Evolutionary conservation across 2,888 invertebrate species (phyloP), one percentile per base, ranked within the genome.

Genomic region (Carterocephalus palaemon): DNA sequence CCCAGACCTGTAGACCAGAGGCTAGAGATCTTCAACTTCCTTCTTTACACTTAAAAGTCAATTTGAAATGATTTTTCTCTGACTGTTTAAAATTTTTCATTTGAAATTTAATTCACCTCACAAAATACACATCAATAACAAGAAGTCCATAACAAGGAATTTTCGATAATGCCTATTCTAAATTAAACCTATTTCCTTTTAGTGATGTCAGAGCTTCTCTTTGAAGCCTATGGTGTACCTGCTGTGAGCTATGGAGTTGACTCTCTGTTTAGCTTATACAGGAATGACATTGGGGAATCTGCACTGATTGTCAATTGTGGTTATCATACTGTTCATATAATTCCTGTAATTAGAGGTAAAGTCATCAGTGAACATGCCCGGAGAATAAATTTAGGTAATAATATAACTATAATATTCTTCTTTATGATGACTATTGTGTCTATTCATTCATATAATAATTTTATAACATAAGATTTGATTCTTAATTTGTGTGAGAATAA

Each of bases 201-300:
- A 96, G 96, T 96, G 62, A 97, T 98, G 97, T 95, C 95, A 1
- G 98, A 98, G 70, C 85, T 98, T 41, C 80, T 98, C 28, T 98
- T 98, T 79, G 98, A 98, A 79, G 96, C 95, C 53, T 98, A 98
- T 69, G 91, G 92, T 24, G 90, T 97, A 2, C 97, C 97, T 2
- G 91, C 92, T 1, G 88, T 98, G 9, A 90, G 92, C 38, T 97
- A 96, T 70, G 96, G 97, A 26, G 90, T 98, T 4, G 98, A 97
- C 75, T 91, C 93, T 0, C 70, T 97, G 17, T 93, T 92, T 65
- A 93, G 95, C 51, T 91, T 91, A 72, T 89, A 90, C 49, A 89
- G 89, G 49, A 90, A 90, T 62, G 82, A 89, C 50, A 88, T 89
- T 58, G 84, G 88, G 3, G 83, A 90, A 37, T 88, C 92, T 67